A percentile compares a stretch with the other conserved stretches of the same genome.
Conservation (phyloP, 2,888 invertebrate genomes). For the Lochmaea capreae region DNA sequence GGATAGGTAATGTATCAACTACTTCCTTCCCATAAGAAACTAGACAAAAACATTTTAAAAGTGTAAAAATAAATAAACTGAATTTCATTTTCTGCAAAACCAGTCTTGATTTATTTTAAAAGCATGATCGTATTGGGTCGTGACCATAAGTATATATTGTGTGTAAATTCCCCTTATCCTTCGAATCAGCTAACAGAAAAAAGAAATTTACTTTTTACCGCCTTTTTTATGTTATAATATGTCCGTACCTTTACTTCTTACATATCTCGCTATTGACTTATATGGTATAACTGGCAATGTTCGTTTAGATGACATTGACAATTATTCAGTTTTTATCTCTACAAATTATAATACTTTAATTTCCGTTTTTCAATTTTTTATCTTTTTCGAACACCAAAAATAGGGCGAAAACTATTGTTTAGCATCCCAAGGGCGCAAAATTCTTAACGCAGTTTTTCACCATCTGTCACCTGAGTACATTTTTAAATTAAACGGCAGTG, state of each 20-base stretch:
- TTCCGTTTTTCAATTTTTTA: constrained; percentile 3
- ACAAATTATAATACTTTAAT: constrained; percentile 18
- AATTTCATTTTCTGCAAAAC: constrained; percentile 35
- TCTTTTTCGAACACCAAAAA: no score
- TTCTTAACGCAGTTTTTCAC: no score
- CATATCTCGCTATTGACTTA: constrained; percentile 34
- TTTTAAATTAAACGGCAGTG: no score
- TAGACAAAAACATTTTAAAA: constrained; percentile 33
- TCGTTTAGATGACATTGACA: constrained; percentile 16
- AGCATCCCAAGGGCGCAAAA: no score
- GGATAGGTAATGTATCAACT: no score
- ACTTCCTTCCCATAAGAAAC: constrained; percentile 14
- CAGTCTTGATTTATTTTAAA: constrained; percentile 33
- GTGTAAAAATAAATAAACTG: constrained; percentile 32
- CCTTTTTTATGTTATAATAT: constrained; percentile 32
- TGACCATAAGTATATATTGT: constrained; percentile 38
- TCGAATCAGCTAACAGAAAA: constrained; percentile 31
- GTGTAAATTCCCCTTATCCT: constrained; percentile 37
- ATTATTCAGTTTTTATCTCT: constrained; percentile 22
- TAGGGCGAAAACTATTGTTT: no score
- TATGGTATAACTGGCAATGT: constrained; percentile 31
- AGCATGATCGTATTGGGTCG: constrained; percentile 34
- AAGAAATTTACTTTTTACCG: constrained; percentile 29
- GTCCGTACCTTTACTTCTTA: constrained; percentile 30
- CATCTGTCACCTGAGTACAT: no score